Conservation (phyloP, 2,797 vertebrate species). For the Danio choprae region DNA sequence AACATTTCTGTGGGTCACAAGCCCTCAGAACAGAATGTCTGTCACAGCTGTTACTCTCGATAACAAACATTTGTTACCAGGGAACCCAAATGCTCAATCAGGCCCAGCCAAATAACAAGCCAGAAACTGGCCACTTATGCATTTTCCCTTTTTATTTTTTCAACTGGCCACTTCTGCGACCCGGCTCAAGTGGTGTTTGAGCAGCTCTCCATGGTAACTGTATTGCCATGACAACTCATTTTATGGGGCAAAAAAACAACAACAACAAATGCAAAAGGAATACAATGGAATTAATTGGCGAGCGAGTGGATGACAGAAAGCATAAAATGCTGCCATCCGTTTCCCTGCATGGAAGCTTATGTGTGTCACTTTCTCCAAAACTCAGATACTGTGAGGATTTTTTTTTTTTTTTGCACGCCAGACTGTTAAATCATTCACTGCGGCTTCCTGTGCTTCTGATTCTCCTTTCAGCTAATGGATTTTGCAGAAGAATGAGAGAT, state of each 20-base stretch:
- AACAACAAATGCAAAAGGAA: conserved; percentile 43
- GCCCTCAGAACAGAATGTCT: not conserved
- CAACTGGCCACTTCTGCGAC: conserved; percentile 61
- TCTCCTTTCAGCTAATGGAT: conserved; percentile 6
- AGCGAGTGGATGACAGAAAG: conserved; percentile 10
- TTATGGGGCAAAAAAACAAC: conserved; percentile 62
- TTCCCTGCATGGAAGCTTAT: not conserved
- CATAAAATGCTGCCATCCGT: not conserved
- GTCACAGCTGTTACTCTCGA: conserved; percentile 33
- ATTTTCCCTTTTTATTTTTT: conserved; percentile 24
- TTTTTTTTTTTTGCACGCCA: conserved; percentile 17
- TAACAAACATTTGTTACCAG: conserved; percentile 41
- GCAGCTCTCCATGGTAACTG: conserved; percentile 82
- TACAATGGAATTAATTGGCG: conserved; percentile 42
- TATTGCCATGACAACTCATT: conserved; percentile 83
- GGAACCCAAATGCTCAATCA: conserved; percentile 22
- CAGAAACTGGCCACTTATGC: conserved; percentile 31
- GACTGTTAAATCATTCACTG: conserved; percentile 16
- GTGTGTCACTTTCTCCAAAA: conserved; percentile 8
- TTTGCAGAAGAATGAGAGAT: conserved; percentile 12
- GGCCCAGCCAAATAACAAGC: conserved; percentile 15
- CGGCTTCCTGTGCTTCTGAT: conserved; percentile 11
- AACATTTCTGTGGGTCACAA: conserved; percentile 1
- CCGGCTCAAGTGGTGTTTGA: conserved; percentile 63
- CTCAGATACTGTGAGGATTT: conserved; percentile 21